Conservation (phyloP, 1,140 invertebrate genomes). For the Fopius arisanus region DNA sequence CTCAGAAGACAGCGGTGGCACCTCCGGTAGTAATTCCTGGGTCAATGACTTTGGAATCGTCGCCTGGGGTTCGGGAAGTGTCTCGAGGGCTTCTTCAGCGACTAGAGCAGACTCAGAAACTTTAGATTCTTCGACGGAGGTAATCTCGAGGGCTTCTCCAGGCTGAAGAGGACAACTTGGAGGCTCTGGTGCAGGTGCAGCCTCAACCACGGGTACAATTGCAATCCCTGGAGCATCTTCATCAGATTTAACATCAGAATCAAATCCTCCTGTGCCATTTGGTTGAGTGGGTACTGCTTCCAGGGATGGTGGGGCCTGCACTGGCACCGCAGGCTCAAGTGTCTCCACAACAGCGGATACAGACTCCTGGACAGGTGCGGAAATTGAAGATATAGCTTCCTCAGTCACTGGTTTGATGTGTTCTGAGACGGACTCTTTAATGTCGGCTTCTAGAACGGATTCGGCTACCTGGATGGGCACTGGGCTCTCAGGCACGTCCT, state of each 20-base stretch:
- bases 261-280: slow-evolving; percentile 23
- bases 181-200: slow-evolving; percentile 40
- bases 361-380: slow-evolving; percentile 47
- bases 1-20: slow-evolving; percentile 5
- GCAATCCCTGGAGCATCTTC: background rate
- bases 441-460: slow-evolving; percentile 55
- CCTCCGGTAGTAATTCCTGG: background rate
- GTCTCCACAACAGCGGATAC: slow-evolving; percentile 33
- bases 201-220: slow-evolving; percentile 37
- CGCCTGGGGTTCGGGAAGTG: background rate
- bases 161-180: slow-evolving; percentile 44
- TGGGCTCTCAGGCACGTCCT: slow-evolving; percentile 28
- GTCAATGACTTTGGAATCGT: background rate
- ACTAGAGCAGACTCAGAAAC: background rate
- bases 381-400: slow-evolving; percentile 52
- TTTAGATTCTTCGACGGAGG: slow-evolving; percentile 25
- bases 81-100: background rate
- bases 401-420: slow-evolving; percentile 44
- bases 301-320: slow-evolving; percentile 18
- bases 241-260: slow-evolving; percentile 6
- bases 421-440: slow-evolving; percentile 53
- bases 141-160: slow-evolving; percentile 57
- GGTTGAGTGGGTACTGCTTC: slow-evolving; percentile 22
- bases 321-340: slow-evolving; percentile 43
- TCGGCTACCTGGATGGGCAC: slow-evolving; percentile 62